These are phyloP conservation scores for Xestia ashworthii DNA, from an alignment of 2,888 invertebrate species.

Conservation along the genomic window DNA sequence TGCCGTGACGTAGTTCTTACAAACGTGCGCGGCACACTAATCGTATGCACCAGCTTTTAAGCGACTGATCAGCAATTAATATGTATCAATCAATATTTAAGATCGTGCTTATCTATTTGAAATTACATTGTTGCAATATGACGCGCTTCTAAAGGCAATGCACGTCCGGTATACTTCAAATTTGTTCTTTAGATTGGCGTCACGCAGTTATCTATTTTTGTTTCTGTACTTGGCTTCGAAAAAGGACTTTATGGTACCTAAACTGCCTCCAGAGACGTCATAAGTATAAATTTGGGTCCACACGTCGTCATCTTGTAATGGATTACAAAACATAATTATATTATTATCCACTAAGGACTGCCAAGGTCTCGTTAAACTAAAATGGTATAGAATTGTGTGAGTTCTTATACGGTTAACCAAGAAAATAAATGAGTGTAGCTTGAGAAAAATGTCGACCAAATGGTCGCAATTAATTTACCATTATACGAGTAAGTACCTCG, in stretches of 20 bases:
- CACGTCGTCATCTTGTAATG: conserved; percentile 84
- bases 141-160: conserved; percentile 44
- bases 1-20: conserved; percentile 51
- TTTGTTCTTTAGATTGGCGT: conserved; percentile 65
- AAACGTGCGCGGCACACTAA: conserved; percentile 41
- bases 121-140: conserved; percentile 50
- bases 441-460: conserved; percentile 65
- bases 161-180: conserved; percentile 57
- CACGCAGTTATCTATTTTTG: conserved; percentile 63
- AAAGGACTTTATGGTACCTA: conserved; percentile 71
- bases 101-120: conserved; percentile 31
- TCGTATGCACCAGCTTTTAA: conserved; percentile 50
- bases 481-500: conserved; percentile 48
- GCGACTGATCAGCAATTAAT: conserved; percentile 55
- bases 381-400: conserved; percentile 72
- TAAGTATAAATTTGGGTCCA: conserved; percentile 82
- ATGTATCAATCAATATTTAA: conserved; percentile 42
- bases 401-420: conserved; percentile 75
- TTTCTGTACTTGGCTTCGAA: conserved; percentile 61
- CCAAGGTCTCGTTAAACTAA: conserved; percentile 77
- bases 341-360: conserved; percentile 81
- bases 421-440: conserved; percentile 67
- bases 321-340: conserved; percentile 78
- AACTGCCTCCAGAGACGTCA: conserved; percentile 81
- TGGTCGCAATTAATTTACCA: conserved; percentile 61